A percentile compares a stretch with the other conserved stretches of the same genome.
Evolutionary conservation across 2,113 vertebrate species (phyloP).

Genomic region (Seriola quinqueradiata): DNA sequence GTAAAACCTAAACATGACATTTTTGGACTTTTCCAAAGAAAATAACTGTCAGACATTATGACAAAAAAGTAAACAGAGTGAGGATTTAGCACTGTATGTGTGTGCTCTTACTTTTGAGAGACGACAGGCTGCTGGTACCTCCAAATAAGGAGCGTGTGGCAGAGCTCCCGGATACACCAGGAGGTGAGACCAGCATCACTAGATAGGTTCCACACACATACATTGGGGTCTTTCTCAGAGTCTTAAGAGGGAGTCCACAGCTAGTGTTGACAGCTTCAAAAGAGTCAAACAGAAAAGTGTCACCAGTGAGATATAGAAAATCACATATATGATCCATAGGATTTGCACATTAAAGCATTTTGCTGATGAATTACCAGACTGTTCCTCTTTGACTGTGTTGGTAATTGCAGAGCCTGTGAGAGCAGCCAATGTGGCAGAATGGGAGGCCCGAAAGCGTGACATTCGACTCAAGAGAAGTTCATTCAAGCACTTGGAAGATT

Average conservation of each 20-base stretch:
- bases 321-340: background rate
- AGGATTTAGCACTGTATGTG: background rate
- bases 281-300: background rate
- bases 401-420: constrained; percentile 97
- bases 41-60: background rate
- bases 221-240: constrained; percentile 94
- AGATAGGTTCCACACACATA: constrained; percentile 96
- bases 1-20: too few relatives aligned
- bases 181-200: constrained; percentile 96
- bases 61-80: background rate
- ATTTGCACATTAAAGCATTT: background rate
- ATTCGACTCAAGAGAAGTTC: constrained; percentile 98
- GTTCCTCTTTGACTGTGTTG: constrained; percentile 97
- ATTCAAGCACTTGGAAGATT: constrained; percentile 98
- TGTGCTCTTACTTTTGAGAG: constrained; percentile 92
- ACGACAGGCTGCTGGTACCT: constrained; percentile 94
- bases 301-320: background rate
- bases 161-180: constrained; percentile 96
- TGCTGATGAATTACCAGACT: constrained; percentile 88
- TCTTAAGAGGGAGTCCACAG: constrained; percentile 96
- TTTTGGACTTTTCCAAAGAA: background rate
- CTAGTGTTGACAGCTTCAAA: constrained; percentile 92
- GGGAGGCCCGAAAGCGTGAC: constrained; percentile 95
- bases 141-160: constrained; percentile 97
- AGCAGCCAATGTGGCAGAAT: constrained; percentile 95